Conservation (phyloP, 2,888 invertebrate genomes). For the Drosophila barbarae region DNA sequence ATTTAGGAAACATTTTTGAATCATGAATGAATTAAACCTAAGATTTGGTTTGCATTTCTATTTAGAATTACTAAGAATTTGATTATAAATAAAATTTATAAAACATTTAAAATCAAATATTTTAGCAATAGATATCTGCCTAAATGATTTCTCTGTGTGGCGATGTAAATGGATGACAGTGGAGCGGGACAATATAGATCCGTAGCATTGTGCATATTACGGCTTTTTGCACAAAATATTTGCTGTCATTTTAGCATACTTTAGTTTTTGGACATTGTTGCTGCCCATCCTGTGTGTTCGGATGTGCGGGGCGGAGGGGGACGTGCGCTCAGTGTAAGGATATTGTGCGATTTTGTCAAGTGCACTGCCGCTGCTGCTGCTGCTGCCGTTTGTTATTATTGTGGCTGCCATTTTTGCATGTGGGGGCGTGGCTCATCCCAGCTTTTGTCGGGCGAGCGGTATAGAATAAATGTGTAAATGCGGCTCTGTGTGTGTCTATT, state of each 20-base stretch:
- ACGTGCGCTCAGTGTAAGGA: slow-evolving; percentile 9
- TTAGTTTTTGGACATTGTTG: slow-evolving; percentile 43
- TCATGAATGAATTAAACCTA: too few species aligned
- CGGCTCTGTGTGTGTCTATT: slow-evolving; percentile 46
- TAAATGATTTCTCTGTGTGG: neutral
- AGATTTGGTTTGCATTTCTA: too few species aligned
- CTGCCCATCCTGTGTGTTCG: slow-evolving; percentile 18
- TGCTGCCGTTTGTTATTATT: slow-evolving; percentile 34
- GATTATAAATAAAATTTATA: neutral
- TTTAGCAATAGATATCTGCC: too few species aligned
- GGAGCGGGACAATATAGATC: slow-evolving; percentile 18
- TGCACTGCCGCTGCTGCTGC: slow-evolving; percentile 54
- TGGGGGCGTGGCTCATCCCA: slow-evolving; percentile 16
- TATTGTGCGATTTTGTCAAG: slow-evolving; percentile 70
- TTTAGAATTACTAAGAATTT: too few species aligned
- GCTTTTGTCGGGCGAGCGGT: slow-evolving; percentile 14
- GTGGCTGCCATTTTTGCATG: slow-evolving; percentile 26
- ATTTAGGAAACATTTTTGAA: too few species aligned
- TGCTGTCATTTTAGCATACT: slow-evolving; percentile 60
- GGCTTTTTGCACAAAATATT: slow-evolving; percentile 60
- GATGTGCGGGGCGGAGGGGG: slow-evolving; percentile 25
- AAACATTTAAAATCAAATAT: neutral
- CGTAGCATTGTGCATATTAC: slow-evolving; percentile 45
- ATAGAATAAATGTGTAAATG: slow-evolving; percentile 17
- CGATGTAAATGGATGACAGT: slow-evolving; percentile 22